A percentile compares a stretch with the other conserved stretches of the same genome.
Evolutionary conservation across 1,140 invertebrate genomes (phyloP).

Genomic region (Tribolium castaneum): DNA sequence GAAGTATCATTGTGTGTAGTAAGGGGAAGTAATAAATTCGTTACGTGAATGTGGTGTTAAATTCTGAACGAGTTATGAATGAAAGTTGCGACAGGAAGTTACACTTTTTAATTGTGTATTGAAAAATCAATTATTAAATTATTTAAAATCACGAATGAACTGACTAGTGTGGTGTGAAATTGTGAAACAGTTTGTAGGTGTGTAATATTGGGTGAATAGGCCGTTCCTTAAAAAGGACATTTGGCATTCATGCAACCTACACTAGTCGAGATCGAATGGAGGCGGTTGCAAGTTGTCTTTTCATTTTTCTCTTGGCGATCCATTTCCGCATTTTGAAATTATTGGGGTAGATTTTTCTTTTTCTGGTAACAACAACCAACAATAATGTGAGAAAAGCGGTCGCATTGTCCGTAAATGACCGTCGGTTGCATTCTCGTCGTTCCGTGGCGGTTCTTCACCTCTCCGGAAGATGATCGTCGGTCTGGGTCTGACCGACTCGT

Average conservation of each 20-base stretch:
- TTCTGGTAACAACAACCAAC: not conserved
- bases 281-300: not conserved
- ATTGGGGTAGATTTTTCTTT: not conserved
- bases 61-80: not conserved
- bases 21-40: not conserved
- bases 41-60: not conserved
- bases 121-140: not conserved
- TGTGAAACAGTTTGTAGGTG: not conserved
- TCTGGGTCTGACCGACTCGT: constrained; percentile 35
- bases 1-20: not conserved
- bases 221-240: constrained; percentile 8
- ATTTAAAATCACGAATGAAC: too few species aligned
- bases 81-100: not conserved
- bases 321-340: constrained; percentile 3
- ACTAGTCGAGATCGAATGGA: not conserved
- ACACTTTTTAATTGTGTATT: not conserved
- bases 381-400: constrained; percentile 13
- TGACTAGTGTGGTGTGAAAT: not conserved
- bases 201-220: constrained; percentile 2
- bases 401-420: constrained; percentile 47
- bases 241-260: not conserved
- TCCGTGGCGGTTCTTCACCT: constrained; percentile 46
- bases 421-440: constrained; percentile 41
- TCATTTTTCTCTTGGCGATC: not conserved
- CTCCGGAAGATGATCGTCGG: constrained; percentile 28